Evolutionary conservation across 2,113 vertebrate species (phyloP).

Genomic region (Ibidorhyncha struthersii): DNA sequence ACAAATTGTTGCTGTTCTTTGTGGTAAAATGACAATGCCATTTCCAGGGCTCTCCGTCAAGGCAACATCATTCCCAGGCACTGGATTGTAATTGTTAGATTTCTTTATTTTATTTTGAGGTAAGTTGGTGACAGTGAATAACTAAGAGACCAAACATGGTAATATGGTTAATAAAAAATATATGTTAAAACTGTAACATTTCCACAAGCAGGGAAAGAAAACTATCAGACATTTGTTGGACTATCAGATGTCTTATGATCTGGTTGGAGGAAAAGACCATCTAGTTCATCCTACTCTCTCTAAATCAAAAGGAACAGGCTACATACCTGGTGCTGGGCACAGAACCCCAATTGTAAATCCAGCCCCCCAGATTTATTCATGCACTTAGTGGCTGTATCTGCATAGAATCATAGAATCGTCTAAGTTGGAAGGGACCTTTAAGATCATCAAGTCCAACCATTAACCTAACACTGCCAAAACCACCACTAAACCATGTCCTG

Average conservation of each 20-base stretch:
- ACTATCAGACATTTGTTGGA: neutral
- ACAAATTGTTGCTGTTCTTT: conserved; percentile 18
- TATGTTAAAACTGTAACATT: neutral
- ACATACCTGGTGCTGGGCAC: accelerated
- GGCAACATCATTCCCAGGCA: neutral
- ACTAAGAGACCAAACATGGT: neutral
- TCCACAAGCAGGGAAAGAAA: neutral
- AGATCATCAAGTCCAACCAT: too few relatives aligned
- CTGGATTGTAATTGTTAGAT: neutral
- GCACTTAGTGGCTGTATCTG: neutral
- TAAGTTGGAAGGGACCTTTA: too few relatives aligned
- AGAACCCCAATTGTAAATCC: neutral
- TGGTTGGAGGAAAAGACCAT: neutral
- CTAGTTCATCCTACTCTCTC: neutral
- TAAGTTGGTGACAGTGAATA: neutral
- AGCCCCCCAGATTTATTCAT: accelerated
- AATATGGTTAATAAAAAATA: neutral
- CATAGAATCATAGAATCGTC: too few relatives aligned
- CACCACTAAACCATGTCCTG: too few relatives aligned
- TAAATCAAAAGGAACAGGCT: neutral
- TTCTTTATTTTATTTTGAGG: neutral
- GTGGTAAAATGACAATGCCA: neutral
- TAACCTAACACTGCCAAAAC: too few relatives aligned
- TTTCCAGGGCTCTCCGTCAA: neutral
- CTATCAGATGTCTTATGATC: neutral